phyloP scores from a whole-genome alignment of 2,797 vertebrate species.

The Mormyrus proboscirostris region DNA sequence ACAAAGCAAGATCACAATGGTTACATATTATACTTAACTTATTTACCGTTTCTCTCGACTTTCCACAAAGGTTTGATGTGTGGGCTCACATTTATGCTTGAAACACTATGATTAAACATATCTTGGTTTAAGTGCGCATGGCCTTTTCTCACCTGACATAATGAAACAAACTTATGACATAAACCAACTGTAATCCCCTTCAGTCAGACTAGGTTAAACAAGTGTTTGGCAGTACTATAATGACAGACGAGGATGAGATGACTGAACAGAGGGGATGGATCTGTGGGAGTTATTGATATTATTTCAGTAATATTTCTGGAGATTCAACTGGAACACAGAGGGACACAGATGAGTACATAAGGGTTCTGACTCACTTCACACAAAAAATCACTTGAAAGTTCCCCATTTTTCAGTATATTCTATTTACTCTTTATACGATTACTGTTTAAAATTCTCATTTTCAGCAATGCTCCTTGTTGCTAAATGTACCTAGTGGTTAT shows the following conservation, averaged over 20 bases:
- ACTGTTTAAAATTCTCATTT: background rate
- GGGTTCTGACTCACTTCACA: conserved; percentile 10
- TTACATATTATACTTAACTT: background rate
- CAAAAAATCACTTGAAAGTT: background rate
- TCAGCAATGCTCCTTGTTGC: background rate
- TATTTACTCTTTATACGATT: background rate
- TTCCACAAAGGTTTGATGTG: background rate
- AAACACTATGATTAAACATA: background rate
- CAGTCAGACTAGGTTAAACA: background rate
- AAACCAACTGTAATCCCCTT: background rate
- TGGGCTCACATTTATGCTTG: background rate
- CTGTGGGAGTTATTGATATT: conserved; percentile 15
- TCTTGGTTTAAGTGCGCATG: background rate
- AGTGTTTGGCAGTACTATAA: background rate
- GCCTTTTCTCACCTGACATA: background rate
- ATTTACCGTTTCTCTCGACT: background rate
- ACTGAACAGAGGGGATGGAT: background rate
- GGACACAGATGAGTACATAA: conserved; percentile 1
- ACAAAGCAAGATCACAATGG: background rate
- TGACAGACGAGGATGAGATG: background rate
- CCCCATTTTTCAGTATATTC: background rate
- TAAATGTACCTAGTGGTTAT: background rate
- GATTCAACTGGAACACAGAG: conserved; percentile 1
- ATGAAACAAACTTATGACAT: background rate
- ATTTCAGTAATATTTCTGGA: conserved; percentile 13